phyloP scores from a whole-genome alignment of 2,113 vertebrate species.

The Chrysemys picta region DNA sequence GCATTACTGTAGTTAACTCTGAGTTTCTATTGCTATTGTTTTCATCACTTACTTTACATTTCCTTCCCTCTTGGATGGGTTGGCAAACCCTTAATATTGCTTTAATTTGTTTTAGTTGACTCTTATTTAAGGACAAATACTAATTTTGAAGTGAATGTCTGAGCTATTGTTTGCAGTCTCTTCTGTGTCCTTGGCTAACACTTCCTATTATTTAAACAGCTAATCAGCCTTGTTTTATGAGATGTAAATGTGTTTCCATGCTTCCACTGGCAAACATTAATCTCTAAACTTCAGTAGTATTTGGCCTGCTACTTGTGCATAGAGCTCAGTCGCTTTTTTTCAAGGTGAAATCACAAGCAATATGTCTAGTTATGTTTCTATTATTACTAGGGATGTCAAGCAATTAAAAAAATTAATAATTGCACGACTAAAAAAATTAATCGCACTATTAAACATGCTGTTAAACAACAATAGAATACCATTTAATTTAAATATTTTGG shows the following conservation, averaged over 20 bases:
- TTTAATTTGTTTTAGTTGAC: neutral
- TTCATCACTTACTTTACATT: neutral
- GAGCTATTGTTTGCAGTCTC: slow-evolving; percentile 3
- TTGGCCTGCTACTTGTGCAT: slow-evolving; percentile 53
- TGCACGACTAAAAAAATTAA: too few relatives aligned
- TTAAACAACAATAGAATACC: too few relatives aligned
- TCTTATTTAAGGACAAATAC: neutral
- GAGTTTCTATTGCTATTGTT: neutral
- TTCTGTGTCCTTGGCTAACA: slow-evolving; percentile 14
- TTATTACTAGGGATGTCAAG: neutral
- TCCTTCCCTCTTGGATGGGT: slow-evolving; percentile 3
- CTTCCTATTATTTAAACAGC: slow-evolving; percentile 58
- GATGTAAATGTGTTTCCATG: slow-evolving; percentile 60
- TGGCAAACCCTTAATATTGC: neutral
- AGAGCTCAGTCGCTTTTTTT: slow-evolving; percentile 11
- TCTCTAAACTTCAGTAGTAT: slow-evolving; percentile 28
- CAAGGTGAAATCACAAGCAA: slow-evolving; percentile 51
- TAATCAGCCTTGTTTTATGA: slow-evolving; percentile 43
- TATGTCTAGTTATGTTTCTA: neutral
- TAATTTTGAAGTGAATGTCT: slow-evolving; percentile 17
- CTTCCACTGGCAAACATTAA: slow-evolving; percentile 28
- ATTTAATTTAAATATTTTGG: too few relatives aligned
- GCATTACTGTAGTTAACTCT: neutral
- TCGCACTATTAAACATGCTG: too few relatives aligned
- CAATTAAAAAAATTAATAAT: too few relatives aligned